Percentiles rank a stretch among this genome's conserved stretches.
Evolutionary conservation across 2,888 invertebrate species (phyloP).

Genomic region (Calliphora vomitoria): DNA sequence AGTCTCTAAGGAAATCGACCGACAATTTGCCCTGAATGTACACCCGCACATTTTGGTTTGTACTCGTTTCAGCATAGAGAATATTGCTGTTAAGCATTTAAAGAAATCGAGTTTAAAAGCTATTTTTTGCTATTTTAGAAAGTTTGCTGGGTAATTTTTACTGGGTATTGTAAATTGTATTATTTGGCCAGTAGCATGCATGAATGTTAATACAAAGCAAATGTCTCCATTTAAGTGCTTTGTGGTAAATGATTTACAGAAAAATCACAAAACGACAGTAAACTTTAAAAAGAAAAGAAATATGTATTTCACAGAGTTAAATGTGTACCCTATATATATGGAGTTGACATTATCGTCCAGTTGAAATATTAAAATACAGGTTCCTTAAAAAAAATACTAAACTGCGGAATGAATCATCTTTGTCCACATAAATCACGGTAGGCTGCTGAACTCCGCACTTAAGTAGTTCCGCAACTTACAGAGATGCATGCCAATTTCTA

Average conservation of each 20-base stretch:
- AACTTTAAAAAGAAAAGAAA: slow-evolving; percentile 9
- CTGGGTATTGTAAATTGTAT: background rate
- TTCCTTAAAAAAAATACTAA: no score
- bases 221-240: slow-evolving; percentile 65
- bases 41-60: background rate
- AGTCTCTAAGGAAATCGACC: slow-evolving; percentile 49
- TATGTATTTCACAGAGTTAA: no score
- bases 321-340: no score
- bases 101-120: background rate
- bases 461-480: no score
- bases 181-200: slow-evolving; percentile 15
- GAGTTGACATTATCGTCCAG: no score
- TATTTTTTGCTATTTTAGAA: background rate
- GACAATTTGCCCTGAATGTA: background rate
- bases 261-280: slow-evolving; percentile 27
- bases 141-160: slow-evolving; percentile 14
- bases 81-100: background rate
- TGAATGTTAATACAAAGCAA: slow-evolving; percentile 22
- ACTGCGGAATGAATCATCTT: no score
- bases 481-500: no score
- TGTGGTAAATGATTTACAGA: slow-evolving; percentile 50
- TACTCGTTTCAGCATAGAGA: background rate
- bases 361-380: no score
- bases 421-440: no score
- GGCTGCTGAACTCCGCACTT: no score